phyloP scores from a whole-genome alignment of 2,113 vertebrate genomes.

The Sporophila hypoxantha region DNA sequence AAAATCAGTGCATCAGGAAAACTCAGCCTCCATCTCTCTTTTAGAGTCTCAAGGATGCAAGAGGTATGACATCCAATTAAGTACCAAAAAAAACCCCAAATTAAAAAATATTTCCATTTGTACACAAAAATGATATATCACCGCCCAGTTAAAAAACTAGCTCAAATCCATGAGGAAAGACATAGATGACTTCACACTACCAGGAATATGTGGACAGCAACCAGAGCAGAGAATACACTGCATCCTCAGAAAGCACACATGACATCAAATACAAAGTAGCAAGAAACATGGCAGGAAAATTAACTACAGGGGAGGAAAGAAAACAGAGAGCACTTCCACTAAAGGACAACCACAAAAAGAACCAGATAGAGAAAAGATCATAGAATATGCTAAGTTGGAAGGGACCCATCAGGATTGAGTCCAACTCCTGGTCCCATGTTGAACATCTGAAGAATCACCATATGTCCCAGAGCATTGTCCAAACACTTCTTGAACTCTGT shows the following conservation, averaged over 20 bases:
- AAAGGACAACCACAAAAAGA: neutral
- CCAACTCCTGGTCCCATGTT: neutral
- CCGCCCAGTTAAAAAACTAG: neutral
- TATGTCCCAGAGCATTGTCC: neutral
- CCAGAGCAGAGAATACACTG: neutral
- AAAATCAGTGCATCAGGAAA: neutral
- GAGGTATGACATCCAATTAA: neutral
- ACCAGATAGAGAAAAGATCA: neutral
- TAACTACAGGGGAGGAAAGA: neutral
- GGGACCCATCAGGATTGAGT: accelerated
- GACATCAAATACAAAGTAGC: neutral
- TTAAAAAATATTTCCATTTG: neutral
- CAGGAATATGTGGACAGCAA: neutral
- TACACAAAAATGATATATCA: neutral
- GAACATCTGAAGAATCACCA: neutral
- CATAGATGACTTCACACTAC: neutral
- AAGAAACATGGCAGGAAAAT: neutral
- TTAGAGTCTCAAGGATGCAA: neutral
- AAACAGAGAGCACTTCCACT: neutral
- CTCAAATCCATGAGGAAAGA: neutral
- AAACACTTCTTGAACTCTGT: neutral
- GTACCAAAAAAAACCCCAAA: neutral
- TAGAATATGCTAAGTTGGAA: neutral
- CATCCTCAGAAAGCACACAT: neutral
- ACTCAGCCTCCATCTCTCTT: neutral